Conservation (phyloP, 1,140 invertebrate genomes). For the Plodia interpunctella region DNA sequence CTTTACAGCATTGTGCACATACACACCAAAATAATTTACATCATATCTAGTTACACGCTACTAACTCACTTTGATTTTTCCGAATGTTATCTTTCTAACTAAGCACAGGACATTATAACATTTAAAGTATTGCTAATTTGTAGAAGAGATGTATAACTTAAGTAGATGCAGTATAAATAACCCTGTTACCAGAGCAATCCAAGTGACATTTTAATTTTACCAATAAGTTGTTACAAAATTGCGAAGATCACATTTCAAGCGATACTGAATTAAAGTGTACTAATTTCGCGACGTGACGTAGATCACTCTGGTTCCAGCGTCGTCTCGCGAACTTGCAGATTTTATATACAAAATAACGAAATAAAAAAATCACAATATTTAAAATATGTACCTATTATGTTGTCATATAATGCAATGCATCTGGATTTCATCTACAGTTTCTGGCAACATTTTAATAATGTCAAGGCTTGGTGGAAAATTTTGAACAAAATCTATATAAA, state of each 20-base stretch:
- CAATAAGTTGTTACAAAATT: no score
- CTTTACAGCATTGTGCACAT: conserved; percentile 67
- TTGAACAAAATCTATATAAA: conserved; percentile 29
- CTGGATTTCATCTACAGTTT: not conserved
- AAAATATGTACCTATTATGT: not conserved
- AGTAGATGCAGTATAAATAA: conserved; percentile 27
- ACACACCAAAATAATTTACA: conserved; percentile 28
- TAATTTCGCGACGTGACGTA: no score
- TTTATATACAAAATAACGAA: conserved; percentile 13
- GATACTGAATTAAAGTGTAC: no score
- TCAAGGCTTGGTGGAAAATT: not conserved
- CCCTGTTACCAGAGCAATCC: no score
- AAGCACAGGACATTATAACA: conserved; percentile 12
- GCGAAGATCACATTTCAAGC: no score
- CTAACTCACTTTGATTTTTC: conserved; percentile 15
- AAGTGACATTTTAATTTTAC: no score
- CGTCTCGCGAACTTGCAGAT: conserved; percentile 4
- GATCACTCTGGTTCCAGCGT: no score
- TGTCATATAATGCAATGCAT: not conserved
- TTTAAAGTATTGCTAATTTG: conserved; percentile 14
- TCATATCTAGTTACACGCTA: conserved; percentile 17
- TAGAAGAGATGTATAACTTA: conserved; percentile 27
- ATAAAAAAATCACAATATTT: conserved; percentile 9
- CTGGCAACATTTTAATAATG: not conserved
- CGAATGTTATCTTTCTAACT: conserved; percentile 13